Evolutionary conservation across 2,113 vertebrate genomes (phyloP), one percentile per base, ranked within the genome.

Genomic region (Phoxinus phoxinus): DNA sequence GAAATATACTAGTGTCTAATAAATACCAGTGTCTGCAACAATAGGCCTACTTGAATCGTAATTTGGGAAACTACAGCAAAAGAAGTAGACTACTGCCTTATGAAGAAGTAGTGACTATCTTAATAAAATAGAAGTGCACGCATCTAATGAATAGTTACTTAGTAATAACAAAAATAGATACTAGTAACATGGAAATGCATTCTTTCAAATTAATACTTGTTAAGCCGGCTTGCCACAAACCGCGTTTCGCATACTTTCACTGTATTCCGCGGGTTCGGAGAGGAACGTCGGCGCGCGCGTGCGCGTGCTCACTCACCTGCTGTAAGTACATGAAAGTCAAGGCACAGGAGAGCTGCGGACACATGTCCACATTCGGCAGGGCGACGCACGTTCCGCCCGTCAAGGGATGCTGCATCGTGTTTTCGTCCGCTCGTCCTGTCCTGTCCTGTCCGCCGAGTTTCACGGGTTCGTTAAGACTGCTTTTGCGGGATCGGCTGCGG

Each of bases 301-400:
- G 17, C 53, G 21, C 78, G 19, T 46, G 30, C n/a, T 30, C 90
- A 95, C 97, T 97, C 96, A 99, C 97, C 97, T 98, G 97, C 96
- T 99, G 97, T 94, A 99, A 95, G 95, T 99, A 99, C 96, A 99
- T 97, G 93, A 99, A 98, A 93, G 97, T 98, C 96, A 99, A 96
- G 94, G 97, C 96, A 94, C 97, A 98, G 92, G 97, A 98, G 92
- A 98, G 96, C 95, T 97, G 97, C 91, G 97, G 97, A 95, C 97
- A 98, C 95, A 97, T 95, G 93, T 96, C 96, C 94, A 97, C 97
- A 75, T 96, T 97, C 91, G 97, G 96, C 94, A 98, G 94, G 88
- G 97, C 95, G 93, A 98, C 97, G 92, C 97, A 98, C 95, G 97
- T 97, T 92, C 97, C 95, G 94, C 97, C 97, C 93, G 96, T 92